Evolutionary conservation across 2,888 invertebrate species (phyloP), one percentile per base, ranked within the genome.

Genomic region (Phortica okadai): DNA sequence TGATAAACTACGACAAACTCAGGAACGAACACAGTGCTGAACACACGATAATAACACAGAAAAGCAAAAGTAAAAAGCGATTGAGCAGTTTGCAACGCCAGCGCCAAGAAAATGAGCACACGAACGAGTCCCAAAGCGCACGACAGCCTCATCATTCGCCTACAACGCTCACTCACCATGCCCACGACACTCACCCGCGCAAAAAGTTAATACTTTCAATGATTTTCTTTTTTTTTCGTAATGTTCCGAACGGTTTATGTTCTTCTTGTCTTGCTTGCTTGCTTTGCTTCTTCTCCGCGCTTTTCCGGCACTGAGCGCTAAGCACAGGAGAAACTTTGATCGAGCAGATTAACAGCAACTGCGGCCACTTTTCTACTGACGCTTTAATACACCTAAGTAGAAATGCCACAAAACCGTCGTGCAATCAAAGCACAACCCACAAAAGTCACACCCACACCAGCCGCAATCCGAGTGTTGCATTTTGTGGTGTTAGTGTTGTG

Each of bases 21-120:
- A 62, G 62, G 10, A 25, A 62, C 25, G 25, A 62, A 62, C 14
- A 42, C 16, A 66, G 41, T 41, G 42, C 42, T 21, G 41, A 33
- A 66, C n/a, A 41, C 66, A 8, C 59, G 16, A 59, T 16, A 59
- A 50, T n/a, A 21, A n/a, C 59, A 21, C 16, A 54, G 11, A 66
- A 41, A 14, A 66, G 42, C 42, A 66, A 54, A 54, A 33, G 33
- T 25, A 66, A 66, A 66, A 66, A 66, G 8, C 41, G 42, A 66
- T 62, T 62, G 62, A 62, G 62, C 62, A 62, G 62, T 25, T 62
- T 16, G 62, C 62, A 62, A 62, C 62, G 62, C 62, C 62, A 62
- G 25, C 6, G 33, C 25, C 62, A 25, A 62, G 21, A 7, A 62
- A 62, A 62, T 62, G 62, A 62, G 62, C 62, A 62, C 21, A 14